Evolutionary conservation across 2,797 vertebrate species (phyloP).

Genomic region (Atherinosoma microstoma): DNA sequence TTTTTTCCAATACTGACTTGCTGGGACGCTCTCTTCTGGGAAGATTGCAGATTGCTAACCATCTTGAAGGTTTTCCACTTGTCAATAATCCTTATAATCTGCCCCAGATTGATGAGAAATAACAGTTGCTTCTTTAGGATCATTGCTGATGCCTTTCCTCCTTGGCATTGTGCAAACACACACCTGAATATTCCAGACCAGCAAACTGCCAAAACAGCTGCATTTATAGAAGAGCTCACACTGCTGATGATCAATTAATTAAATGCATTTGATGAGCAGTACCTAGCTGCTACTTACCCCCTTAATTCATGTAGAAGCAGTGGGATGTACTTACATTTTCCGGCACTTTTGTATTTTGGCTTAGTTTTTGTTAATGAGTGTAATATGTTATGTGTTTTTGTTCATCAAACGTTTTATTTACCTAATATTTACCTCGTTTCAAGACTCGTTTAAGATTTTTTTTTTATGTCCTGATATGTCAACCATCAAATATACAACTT

Average conservation of each 20-base stretch:
- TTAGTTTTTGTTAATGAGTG: not conserved
- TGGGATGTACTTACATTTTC: not conserved
- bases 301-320: not conserved
- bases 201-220: not conserved
- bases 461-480: not conserved
- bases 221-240: not conserved
- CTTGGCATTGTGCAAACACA: not conserved
- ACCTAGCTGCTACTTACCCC: not conserved
- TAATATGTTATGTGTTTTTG: not conserved
- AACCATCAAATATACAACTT: not conserved
- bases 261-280: not conserved
- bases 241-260: not conserved
- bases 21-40: not conserved
- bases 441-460: not conserved
- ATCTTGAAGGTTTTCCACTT: not conserved
- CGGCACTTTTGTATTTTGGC: not conserved
- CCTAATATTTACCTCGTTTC: not conserved
- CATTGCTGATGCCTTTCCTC: not conserved
- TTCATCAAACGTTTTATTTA: not conserved
- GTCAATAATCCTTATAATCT: not conserved
- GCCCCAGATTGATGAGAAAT: not conserved
- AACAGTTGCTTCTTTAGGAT: not conserved
- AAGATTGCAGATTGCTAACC: not conserved
- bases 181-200: not conserved
- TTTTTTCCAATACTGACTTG: not conserved